Evolutionary conservation across 2,888 invertebrate species (phyloP).

Genomic region (Hesperia comma): DNA sequence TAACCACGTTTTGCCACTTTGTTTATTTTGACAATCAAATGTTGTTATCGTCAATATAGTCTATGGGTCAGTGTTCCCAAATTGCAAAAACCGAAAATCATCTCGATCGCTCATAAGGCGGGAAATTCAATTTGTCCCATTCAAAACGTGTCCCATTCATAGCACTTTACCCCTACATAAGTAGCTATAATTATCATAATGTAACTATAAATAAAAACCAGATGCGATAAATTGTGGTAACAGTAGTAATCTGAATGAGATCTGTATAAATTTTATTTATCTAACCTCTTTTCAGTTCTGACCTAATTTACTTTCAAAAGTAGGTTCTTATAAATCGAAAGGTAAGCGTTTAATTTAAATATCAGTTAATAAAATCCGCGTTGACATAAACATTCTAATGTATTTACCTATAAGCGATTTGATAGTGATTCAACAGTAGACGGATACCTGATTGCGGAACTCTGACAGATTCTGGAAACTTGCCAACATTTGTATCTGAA

Average conservation of each 20-base stretch:
- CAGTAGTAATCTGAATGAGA: conserved; percentile 5
- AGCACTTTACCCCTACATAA: no score
- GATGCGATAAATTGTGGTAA: neutral
- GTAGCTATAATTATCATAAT: no score
- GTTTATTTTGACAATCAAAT: no score
- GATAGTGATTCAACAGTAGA: conserved; percentile 16
- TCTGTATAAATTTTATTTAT: conserved; percentile 31
- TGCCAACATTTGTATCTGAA: conserved; percentile 45
- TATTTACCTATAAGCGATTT: conserved; percentile 11
- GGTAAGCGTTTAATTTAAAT: conserved; percentile 8
- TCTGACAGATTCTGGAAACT: conserved; percentile 43
- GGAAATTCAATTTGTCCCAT: no score
- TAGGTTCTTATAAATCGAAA: conserved; percentile 17
- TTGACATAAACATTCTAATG: conserved; percentile 9
- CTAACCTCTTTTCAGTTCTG: conserved; percentile 26
- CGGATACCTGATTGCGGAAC: conserved; percentile 41
- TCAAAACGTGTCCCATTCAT: no score
- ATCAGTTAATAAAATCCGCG: conserved; percentile 7
- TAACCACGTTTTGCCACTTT: no score
- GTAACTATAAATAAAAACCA: no score
- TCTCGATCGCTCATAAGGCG: no score
- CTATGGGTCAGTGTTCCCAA: no score
- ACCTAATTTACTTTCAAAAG: conserved; percentile 11
- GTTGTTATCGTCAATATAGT: no score
- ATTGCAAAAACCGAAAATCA: no score